Evolutionary conservation across 2,113 vertebrate species (phyloP).

Genomic region (Mustela lutreola): DNA sequence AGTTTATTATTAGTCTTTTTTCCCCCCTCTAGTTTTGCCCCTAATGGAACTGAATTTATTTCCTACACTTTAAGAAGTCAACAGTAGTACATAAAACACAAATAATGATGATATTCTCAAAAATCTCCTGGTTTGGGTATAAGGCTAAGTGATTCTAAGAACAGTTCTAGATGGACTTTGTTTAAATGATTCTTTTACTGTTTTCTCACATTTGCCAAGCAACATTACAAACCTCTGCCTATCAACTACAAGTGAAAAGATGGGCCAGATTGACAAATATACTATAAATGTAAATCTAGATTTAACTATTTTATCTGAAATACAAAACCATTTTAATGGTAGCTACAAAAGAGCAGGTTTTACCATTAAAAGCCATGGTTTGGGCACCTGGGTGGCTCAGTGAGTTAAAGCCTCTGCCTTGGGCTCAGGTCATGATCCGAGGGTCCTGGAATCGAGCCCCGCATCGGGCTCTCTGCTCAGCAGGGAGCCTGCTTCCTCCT

Average conservation of each 20-base stretch:
- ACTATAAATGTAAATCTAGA: background rate
- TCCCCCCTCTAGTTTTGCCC: background rate
- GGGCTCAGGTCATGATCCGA: too few species aligned
- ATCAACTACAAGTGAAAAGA: background rate
- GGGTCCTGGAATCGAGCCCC: too few species aligned
- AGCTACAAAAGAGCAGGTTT: background rate
- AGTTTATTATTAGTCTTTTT: conserved; percentile 9
- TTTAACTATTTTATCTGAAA: background rate
- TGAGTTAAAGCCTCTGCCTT: too few species aligned
- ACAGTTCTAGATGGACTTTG: background rate
- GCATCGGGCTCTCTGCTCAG: too few species aligned
- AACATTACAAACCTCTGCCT: background rate
- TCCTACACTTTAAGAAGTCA: conserved; percentile 41
- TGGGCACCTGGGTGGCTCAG: too few species aligned
- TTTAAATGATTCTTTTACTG: conserved; percentile 9
- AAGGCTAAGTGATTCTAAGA: background rate
- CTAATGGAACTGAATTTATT: background rate
- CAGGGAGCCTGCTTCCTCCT: too few species aligned
- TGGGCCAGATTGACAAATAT: background rate
- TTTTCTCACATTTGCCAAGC: background rate
- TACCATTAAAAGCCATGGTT: background rate
- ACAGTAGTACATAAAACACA: background rate
- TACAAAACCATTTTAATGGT: background rate
- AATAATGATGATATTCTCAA: conserved; percentile 57
- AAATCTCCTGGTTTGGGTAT: background rate